These are phyloP conservation scores for Stegastes partitus DNA, from an alignment of 2,113 vertebrate genomes.

Conservation along the genomic window DNA sequence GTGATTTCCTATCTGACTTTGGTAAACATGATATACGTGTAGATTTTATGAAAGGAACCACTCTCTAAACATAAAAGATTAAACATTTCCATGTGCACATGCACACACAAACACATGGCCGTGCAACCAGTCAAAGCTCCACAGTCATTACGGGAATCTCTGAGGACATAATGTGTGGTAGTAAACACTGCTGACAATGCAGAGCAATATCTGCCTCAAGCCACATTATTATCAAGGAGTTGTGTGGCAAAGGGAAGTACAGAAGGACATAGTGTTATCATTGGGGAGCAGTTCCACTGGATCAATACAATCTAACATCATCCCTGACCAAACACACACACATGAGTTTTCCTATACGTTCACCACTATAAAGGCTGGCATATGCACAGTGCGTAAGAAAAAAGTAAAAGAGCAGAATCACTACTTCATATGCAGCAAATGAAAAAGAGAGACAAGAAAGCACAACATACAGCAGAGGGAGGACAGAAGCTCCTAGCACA, in stretches of 20 bases:
- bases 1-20: slow-evolving; percentile 5
- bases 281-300: slow-evolving; percentile 21
- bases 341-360: slow-evolving; percentile 1
- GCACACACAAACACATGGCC: slow-evolving; percentile 5
- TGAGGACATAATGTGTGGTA: slow-evolving; percentile 43
- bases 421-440: not conserved
- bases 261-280: slow-evolving; percentile 43
- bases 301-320: slow-evolving; percentile 50
- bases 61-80: slow-evolving; percentile 28
- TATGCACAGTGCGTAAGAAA: not conserved
- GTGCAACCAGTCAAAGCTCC: slow-evolving; percentile 4
- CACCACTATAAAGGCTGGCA: not conserved
- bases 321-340: slow-evolving; percentile 28
- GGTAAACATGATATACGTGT: slow-evolving; percentile 15
- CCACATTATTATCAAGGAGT: slow-evolving; percentile 23
- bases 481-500: slow-evolving; percentile 33
- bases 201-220: slow-evolving; percentile 46
- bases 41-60: slow-evolving; percentile 38
- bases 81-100: slow-evolving; percentile 28
- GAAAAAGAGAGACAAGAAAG: not conserved
- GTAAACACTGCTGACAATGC: slow-evolving; percentile 62
- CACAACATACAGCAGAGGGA: not conserved
- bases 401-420: slow-evolving; percentile 7
- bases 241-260: slow-evolving; percentile 8
- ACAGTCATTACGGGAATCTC: slow-evolving; percentile 41